These are phyloP conservation scores for Leptothorax acervorum DNA, from an alignment of 2,888 invertebrate species.

Conservation along the genomic window DNA sequence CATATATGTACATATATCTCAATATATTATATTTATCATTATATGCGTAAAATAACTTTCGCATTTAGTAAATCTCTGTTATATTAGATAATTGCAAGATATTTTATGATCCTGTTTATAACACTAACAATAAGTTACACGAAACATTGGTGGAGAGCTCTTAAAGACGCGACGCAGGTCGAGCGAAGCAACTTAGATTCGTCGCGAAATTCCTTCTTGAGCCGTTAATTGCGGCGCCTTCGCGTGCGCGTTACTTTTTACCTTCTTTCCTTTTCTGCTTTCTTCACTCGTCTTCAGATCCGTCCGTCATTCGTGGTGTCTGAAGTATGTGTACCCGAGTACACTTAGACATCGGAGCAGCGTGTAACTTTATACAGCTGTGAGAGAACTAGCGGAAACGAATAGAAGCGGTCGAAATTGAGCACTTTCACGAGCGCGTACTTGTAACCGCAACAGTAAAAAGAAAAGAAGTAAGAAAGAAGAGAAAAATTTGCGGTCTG, in stretches of 20 bases:
- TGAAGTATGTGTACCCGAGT: conserved; percentile 54
- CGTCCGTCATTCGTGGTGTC: conserved; percentile 36
- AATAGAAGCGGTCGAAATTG: conserved; percentile 62
- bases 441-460: conserved; percentile 12
- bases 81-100: background rate
- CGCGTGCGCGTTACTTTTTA: background rate
- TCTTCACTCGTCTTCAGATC: background rate
- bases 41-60: background rate
- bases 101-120: background rate
- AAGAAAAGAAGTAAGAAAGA: conserved; percentile 5
- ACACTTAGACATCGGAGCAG: conserved; percentile 45
- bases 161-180: background rate
- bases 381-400: conserved; percentile 33
- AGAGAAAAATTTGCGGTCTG: conserved; percentile 23
- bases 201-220: conserved; percentile 8
- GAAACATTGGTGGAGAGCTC: background rate
- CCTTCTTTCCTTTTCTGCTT: conserved; percentile 5
- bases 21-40: background rate
- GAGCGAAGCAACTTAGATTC: background rate
- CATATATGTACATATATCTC: background rate
- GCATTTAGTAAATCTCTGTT: background rate
- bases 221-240: conserved; percentile 57
- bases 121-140: background rate
- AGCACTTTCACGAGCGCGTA: conserved; percentile 63
- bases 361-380: conserved; percentile 69